Base-by-base conservation (phyloP, 2,113 vertebrate genomes). In the Tychaedon coryphoeus region DNA sequence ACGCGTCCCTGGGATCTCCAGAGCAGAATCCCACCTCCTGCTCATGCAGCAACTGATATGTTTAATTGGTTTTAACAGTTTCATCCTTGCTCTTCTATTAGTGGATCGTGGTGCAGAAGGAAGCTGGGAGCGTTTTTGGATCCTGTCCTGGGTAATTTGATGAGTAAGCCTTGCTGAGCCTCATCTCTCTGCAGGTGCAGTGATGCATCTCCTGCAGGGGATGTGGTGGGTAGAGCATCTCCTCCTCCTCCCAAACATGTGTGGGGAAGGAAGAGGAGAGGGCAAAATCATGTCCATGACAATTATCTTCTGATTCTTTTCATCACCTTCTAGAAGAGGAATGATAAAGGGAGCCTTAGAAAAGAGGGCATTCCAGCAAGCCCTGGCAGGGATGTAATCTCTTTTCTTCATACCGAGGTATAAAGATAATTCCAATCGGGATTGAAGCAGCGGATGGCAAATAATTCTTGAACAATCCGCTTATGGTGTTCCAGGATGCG, bases 401-500 rank as follows among this genome's bases (percentile, higher is more conserved):
- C 94, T 95, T 95, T 96, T 82, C 95, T 95, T 97, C 56, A 1
- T 95, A 94, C 76, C 0, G 10, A 84, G 67, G 89, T 93, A 92
- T 96, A 97, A 94, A 96, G 97, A 97, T 97, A 97, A 98, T 97
- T 97, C 97, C 85, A 84, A 8, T 93, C 33, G 42, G 96, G 96
- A 97, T 96, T 97, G 95, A 93, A 96, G 89, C 93, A 95, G 90
- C n/a, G 91, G 95, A 96, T 92, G 93, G 96, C 96, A 97, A 97
- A 97, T 96, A 97, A 97, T 96, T 95, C 96, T 96, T 86, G 92
- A 97, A 70, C 96, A 97, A 98, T 97, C 97, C 88, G 94, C 96
- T 98, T 97, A 98, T 90, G 66, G 94, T 96, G 95, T 97, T 96
- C 96, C 95, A 96, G 96, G 96, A 97, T 96, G 96, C n/a, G 84